Base-by-base conservation (phyloP, 2,797 vertebrate genomes). In the Pangasius krempfi region DNA sequence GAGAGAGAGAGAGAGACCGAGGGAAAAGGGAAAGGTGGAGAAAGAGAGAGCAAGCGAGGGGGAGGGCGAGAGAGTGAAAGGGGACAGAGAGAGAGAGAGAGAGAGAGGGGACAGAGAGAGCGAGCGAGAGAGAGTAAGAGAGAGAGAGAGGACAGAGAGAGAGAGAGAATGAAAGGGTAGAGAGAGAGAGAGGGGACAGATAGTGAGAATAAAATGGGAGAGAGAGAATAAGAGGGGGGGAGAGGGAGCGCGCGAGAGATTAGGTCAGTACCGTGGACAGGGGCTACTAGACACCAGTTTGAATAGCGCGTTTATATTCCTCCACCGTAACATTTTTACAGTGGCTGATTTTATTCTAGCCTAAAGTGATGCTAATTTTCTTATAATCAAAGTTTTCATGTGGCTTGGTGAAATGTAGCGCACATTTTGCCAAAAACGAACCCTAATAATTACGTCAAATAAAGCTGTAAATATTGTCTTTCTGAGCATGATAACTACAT, bases 181-280 rank as follows among this genome's bases (percentile, higher is more conserved):
- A 30, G 4, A 52, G 40, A 30, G 9, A 60, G 90, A 70, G 72
- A 47, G 81, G 86, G 58, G 50, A 52, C 8, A 70, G 73, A 78
- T 84, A 68, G 56, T 66, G 72, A 76, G 68, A 37, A 5, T 4
- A 5, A 84, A 84, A 75, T 37, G 40, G 86, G 9, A 6, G 9
- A 60, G 30, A 25, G 56, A 82, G 80, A 20, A 25, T 66, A 60
- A 27, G 25, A 2, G n/a, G 5, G 50, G 12, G 73, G 37, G 78
- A 75, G 44, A 58, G 70, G 58, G 73, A 79, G 50, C 82, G 68
- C 40, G 78, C 78, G 86, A 81, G 78, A 83, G 73, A 66, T 76
- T 37, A 27, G 20, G 60, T 62, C 60, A 62, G 96, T 30, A 96
- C 95, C 95, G 91, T 22, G 94, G 96, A 95, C 94, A 96, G 95